Percentiles rank a stretch among this genome's conserved stretches.
These are phyloP conservation scores for Calonectris borealis DNA, from an alignment of 2,113 vertebrate species.

Conservation along the genomic window DNA sequence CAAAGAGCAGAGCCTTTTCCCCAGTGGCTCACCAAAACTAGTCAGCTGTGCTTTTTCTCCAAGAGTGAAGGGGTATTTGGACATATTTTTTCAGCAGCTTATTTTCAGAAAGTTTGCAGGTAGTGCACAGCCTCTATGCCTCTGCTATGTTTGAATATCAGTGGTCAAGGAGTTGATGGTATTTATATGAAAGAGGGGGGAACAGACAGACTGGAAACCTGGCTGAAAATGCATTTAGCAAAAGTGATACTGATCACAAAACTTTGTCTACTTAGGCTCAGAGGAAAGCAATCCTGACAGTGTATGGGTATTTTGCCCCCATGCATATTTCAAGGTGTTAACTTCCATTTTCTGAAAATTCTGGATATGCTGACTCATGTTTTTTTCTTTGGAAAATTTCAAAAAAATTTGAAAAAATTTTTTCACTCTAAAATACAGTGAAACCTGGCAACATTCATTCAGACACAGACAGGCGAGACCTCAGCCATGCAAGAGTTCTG, in stretches of 20 bases:
- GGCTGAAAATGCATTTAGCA: neutral
- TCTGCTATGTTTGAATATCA: neutral
- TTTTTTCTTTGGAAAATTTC: neutral
- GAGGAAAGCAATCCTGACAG: too few relatives aligned
- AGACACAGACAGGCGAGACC: neutral
- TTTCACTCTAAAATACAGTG: neutral
- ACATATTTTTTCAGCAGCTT: neutral
- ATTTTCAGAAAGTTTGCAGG: neutral
- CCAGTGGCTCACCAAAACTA: neutral
- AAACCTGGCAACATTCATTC: fast-evolving
- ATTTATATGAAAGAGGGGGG: neutral
- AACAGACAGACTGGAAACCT: neutral
- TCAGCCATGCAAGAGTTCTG: too few relatives aligned
- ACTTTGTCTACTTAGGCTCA: neutral
- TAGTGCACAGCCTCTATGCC: too few relatives aligned
- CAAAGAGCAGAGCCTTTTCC: neutral
- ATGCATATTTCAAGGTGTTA: neutral
- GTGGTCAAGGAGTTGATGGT: too few relatives aligned
- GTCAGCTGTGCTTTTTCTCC: neutral
- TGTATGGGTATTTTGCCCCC: too few relatives aligned
- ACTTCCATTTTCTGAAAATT: neutral
- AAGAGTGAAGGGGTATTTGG: neutral
- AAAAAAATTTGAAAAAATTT: neutral
- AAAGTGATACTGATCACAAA: neutral
- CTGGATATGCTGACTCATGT: neutral